Evolutionary conservation across 2,113 vertebrate genomes (phyloP), one percentile per base, ranked within the genome.

Genomic region (Eclectus roratus): DNA sequence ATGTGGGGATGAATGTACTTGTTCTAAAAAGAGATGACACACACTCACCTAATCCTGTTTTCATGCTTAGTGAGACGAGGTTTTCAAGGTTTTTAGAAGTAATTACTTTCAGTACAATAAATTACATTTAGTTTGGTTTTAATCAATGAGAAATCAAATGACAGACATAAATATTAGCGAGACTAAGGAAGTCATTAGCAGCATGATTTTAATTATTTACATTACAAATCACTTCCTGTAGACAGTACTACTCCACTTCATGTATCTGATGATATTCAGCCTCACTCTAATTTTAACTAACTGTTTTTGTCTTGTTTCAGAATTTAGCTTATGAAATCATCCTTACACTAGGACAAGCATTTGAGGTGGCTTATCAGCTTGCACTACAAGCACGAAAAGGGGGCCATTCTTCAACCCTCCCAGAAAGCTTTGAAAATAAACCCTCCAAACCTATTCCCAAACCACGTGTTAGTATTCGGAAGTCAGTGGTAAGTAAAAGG

Each of bases 251-350:
- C n/a, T 17, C 10, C 10, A 23, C 55, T 78, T 83, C 33, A 33
- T 17, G 37, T 69, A 63, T 61, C 66, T 79, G 37, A 69, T 10
- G 9, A 2, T 70, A 60, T 76, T 56, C 10, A 31, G 10, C 70
- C 53, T 87, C 77, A 82, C 25, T 47, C 60, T 39, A 25, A 21
- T 87, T 88, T 70, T 83, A 88, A 97, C 74, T 47, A 88, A 96
- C 79, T 53, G 43, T 53, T 93, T 93, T 72, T 43, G 91, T 91
- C 84, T 91, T 82, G 24, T 97, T 97, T 61, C 98, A 99, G 99
- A 99, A 99, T 98, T 97, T 99, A 98, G 99, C 99, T 79, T 99
- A 99, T 1, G 99, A 99, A 98, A 99, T 99, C 98, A 99, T 99
- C 98, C 97, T 99, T 91, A 99, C 99, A 1, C 98, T 99, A 72